Evolutionary conservation across 2,113 vertebrate genomes (phyloP).

Genomic region (Heterocephalus glaber): DNA sequence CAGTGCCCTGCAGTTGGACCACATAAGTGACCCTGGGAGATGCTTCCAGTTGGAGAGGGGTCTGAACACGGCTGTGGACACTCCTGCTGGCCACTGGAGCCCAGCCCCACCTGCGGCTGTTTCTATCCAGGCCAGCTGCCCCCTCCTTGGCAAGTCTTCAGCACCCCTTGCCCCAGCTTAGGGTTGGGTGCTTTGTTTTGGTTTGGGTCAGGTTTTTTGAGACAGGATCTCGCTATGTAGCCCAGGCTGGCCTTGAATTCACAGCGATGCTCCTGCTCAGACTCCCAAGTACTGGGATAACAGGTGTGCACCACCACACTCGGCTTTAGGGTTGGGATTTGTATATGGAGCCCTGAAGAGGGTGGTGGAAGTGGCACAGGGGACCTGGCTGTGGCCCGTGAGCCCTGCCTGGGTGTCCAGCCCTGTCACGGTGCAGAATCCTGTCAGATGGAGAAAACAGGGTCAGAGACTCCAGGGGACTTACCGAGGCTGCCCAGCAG

Average conservation of each 20-base stretch:
- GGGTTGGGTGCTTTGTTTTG: not conserved
- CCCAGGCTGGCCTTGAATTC: not conserved
- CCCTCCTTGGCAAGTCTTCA: not conserved
- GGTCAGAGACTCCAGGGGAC: fast-evolving
- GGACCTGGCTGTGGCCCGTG: not conserved
- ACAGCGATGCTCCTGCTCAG: not conserved
- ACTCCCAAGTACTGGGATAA: not conserved
- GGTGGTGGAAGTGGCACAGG: fast-evolving
- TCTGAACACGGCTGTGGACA: not conserved
- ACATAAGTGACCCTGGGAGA: not conserved
- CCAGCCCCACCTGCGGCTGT: not conserved
- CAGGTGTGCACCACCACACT: not conserved
- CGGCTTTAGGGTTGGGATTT: not conserved
- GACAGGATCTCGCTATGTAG: not conserved
- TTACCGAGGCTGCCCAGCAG: not conserved
- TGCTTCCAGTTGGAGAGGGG: not conserved
- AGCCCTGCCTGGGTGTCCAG: not conserved
- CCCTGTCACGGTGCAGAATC: fast-evolving
- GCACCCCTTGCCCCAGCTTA: too few relatives aligned
- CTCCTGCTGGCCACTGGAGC: not conserved
- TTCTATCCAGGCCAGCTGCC: conserved; percentile 39
- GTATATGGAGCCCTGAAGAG: not conserved
- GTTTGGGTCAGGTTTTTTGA: not conserved
- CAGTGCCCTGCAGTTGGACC: not conserved
- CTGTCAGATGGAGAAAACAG: not conserved